Evolutionary conservation across 2,113 vertebrate species (phyloP), one percentile per base, ranked within the genome.

Genomic region (Scomber scombrus): DNA sequence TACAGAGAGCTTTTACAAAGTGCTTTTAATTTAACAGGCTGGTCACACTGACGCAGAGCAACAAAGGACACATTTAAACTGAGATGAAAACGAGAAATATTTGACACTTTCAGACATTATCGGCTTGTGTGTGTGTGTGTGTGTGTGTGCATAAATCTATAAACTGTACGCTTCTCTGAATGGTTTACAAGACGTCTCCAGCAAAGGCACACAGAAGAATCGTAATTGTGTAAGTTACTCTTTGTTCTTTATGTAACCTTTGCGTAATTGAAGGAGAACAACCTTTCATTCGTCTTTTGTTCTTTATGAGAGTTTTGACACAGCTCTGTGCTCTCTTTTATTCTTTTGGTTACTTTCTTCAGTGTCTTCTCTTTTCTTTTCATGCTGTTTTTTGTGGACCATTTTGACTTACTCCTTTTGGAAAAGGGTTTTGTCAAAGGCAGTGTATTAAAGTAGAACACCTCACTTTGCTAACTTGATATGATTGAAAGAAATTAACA

Each of bases 21-120:
- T 52, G 66, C 29, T 70, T 69, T 77, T 19, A 69, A 56, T 47
- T 54, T 51, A 70, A 52, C 31, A 75, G 12, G 51, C 21, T 52
- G 50, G 11, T 21, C n/a, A 2, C 65, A 64, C 31, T n/a, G n/a
- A 65, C 65, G 16, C 57, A 54, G 64, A 50, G 66, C 51, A 21
- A 26, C 34, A 58, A 23, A 69, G 34, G 29, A 80, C 16, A 75
- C 16, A 49, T 26, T 43, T 15, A 63, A 3, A 19, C 45, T 9
- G 4, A 19, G 29, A 49, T 13, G 12, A 26, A 50, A 21, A 45
- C 2, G 26, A 63, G 56, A 29, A 23, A 23, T 23, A 23, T 23
- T 23, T 23, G 23, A 26, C 23, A 26, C 23, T 26, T n/a, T n/a
- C n/a, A 63, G 14, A 34, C 29, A 21, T 3, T 21, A 47, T 29